Evolutionary conservation across 2,888 invertebrate species (phyloP).

Genomic region (Tetanocera ferruginea): DNA sequence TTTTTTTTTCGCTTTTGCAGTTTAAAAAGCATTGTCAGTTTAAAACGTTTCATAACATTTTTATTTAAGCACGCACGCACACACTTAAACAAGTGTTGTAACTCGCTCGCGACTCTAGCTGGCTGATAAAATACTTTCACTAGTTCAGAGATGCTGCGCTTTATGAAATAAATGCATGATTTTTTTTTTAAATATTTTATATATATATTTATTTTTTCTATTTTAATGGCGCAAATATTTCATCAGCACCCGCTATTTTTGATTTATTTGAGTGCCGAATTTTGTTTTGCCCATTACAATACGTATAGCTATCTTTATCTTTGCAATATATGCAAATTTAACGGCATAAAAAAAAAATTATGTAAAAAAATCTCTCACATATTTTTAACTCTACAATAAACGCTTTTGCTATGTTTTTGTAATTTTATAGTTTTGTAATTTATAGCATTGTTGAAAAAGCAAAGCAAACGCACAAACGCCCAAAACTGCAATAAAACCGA

Average conservation of each 20-base stretch:
- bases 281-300: neutral
- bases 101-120: too few species aligned
- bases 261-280: neutral
- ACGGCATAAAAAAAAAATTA: neutral
- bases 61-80: neutral
- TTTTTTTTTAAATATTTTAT: too few species aligned
- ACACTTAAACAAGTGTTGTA: neutral
- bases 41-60: conserved; percentile 22
- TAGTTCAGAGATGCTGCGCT: too few species aligned
- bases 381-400: too few species aligned
- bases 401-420: neutral
- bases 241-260: neutral
- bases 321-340: neutral
- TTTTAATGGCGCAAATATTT: neutral
- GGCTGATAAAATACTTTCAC: too few species aligned
- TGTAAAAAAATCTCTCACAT: too few species aligned
- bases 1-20: neutral
- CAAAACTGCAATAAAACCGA: neutral
- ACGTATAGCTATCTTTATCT: neutral
- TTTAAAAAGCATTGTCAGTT: conserved; percentile 21
- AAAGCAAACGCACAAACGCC: neutral
- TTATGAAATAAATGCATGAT: too few species aligned
- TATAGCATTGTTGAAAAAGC: neutral
- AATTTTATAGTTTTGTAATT: neutral
- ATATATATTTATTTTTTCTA: too few species aligned